Conservation (phyloP, 2,888 invertebrate species). For the Sarcophaga variegata region DNA sequence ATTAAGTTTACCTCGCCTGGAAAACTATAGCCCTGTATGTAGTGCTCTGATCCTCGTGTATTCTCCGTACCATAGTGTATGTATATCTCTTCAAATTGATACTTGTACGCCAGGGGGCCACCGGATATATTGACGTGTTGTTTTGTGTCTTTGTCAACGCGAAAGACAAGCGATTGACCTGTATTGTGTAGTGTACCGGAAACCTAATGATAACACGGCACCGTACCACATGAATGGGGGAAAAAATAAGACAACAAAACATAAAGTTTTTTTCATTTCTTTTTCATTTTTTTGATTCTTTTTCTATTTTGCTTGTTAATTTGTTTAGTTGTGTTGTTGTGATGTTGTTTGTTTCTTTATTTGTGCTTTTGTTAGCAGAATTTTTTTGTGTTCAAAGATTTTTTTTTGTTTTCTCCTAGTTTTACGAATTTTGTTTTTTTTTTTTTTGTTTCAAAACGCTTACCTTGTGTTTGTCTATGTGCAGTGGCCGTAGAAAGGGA, state of each 20-base stretch:
- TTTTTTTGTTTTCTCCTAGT: no score
- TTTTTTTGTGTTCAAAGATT: constrained; percentile 16
- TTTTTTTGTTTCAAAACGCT: constrained; percentile 70
- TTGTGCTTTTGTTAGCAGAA: constrained; percentile 37
- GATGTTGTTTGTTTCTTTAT: background rate
- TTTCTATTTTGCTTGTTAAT: constrained; percentile 52
- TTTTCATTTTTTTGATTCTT: background rate
- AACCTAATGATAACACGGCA: constrained; percentile 84
- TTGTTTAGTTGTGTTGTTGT: constrained; percentile 18
- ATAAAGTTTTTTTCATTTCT: constrained; percentile 14
- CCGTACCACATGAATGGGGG: background rate
- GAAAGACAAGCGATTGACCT: constrained; percentile 95
- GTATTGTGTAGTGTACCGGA: constrained; percentile 95
- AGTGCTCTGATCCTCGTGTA: constrained; percentile 96
- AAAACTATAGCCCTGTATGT: constrained; percentile 96
- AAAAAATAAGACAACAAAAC: constrained; percentile 20
- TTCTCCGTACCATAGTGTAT: constrained; percentile 96
- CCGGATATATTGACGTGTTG: constrained; percentile 97
- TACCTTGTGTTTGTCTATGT: constrained; percentile 97
- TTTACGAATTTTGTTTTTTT: background rate
- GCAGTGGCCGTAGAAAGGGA: constrained; percentile 94
- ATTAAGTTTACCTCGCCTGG: constrained; percentile 93
- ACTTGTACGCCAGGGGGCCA: constrained; percentile 97
- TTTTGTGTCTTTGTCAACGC: constrained; percentile 94
- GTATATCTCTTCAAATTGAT: constrained; percentile 97